Evolutionary conservation across 2,888 invertebrate genomes (phyloP).

Genomic region (Sepioteuthis lessoniana): DNA sequence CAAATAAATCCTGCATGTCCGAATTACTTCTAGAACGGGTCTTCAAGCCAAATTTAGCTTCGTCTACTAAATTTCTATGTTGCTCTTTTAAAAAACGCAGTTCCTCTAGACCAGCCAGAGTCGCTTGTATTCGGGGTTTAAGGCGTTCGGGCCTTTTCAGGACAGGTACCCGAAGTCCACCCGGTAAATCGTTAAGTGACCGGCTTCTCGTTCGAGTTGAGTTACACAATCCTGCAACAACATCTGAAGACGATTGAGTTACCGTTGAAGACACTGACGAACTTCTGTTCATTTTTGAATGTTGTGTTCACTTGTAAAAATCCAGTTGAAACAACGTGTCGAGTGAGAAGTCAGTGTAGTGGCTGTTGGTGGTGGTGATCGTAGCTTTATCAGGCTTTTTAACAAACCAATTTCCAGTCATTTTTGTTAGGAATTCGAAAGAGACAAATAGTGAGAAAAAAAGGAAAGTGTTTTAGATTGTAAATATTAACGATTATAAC

Average conservation of each 20-base stretch:
- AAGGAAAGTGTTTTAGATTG: no score
- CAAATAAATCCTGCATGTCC: not conserved
- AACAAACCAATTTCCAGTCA: no score
- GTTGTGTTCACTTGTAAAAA: not conserved
- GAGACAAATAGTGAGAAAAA: no score
- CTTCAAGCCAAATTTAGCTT: conserved; percentile 48
- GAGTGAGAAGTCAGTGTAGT: no score
- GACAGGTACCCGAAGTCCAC: conserved; percentile 54
- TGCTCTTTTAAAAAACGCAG: conserved; percentile 53
- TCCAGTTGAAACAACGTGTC: no score
- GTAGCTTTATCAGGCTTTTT: no score
- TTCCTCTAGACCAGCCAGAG: conserved; percentile 55
- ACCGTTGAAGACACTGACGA: not conserved
- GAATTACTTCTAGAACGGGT: not conserved
- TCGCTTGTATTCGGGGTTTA: conserved; percentile 52
- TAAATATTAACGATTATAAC: no score
- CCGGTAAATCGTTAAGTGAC: conserved; percentile 53
- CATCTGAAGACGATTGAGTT: not conserved
- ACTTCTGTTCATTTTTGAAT: not conserved
- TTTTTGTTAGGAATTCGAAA: no score
- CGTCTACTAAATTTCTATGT: conserved; percentile 51
- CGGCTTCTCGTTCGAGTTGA: conserved; percentile 50
- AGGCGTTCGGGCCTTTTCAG: conserved; percentile 52
- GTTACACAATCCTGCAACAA: not conserved
- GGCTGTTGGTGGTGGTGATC: no score